Conservation (phyloP, 2,888 invertebrate genomes). For the Dryococelus australis region DNA sequence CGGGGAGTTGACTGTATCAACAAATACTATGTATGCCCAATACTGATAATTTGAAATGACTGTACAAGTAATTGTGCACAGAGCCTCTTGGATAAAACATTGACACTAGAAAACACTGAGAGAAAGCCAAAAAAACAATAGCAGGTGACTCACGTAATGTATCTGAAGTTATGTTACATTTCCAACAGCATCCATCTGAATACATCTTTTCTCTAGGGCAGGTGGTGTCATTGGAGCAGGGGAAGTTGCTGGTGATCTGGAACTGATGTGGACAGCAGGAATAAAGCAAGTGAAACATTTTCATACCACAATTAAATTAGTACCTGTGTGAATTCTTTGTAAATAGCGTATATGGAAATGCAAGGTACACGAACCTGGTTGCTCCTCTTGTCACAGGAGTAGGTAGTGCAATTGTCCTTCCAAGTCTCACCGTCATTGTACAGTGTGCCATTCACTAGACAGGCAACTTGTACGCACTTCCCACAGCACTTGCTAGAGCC, state of each 20-base stretch:
- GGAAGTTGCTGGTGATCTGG: slow-evolving; percentile 62
- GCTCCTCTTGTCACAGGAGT: slow-evolving; percentile 60
- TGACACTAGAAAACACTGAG: no score
- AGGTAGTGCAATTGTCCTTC: slow-evolving; percentile 70
- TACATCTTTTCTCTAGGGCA: slow-evolving; percentile 67
- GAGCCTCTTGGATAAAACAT: no score
- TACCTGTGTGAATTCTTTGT: no score
- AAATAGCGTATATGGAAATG: no score
- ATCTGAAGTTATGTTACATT: slow-evolving; percentile 65
- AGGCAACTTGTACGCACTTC: slow-evolving; percentile 67
- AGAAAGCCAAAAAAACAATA: background rate
- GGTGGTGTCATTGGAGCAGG: slow-evolving; percentile 69
- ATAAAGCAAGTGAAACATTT: background rate
- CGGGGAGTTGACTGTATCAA: no score
- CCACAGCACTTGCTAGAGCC: slow-evolving; percentile 69
- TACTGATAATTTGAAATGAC: no score
- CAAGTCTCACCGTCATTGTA: slow-evolving; percentile 64
- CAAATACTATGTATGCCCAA: no score
- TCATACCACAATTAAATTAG: background rate
- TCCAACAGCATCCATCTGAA: slow-evolving; percentile 72
- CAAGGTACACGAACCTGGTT: background rate
- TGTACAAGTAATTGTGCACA: no score
- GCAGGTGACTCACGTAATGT: slow-evolving; percentile 58
- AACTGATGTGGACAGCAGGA: slow-evolving; percentile 56
- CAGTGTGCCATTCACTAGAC: slow-evolving; percentile 63